Evolutionary conservation across 2,888 invertebrate species (phyloP).

Genomic region (Maniola hyperantus): DNA sequence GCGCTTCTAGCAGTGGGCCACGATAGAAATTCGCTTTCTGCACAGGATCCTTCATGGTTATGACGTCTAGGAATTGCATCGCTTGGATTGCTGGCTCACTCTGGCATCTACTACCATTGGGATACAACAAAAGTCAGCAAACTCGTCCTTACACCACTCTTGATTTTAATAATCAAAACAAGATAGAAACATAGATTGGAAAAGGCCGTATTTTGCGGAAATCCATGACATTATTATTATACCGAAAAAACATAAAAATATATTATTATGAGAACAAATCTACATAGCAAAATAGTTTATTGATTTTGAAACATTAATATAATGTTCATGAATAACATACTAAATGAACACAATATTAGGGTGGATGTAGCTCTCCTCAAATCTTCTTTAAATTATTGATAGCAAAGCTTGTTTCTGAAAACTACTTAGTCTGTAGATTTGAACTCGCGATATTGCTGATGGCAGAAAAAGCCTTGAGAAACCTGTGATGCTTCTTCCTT

Average conservation of each 20-base stretch:
- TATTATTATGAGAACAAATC: conserved; percentile 1
- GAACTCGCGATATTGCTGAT: not conserved
- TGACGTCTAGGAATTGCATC: conserved; percentile 95
- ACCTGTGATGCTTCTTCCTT: conserved; percentile 2
- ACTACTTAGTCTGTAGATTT: not conserved
- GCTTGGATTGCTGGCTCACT: conserved; percentile 96
- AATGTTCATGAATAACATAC: not conserved
- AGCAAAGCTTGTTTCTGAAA: not conserved
- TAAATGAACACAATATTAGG: not conserved
- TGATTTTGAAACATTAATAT: not conserved
- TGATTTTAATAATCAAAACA: not conserved
- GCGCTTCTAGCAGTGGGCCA: conserved; percentile 91
- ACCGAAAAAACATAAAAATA: not conserved
- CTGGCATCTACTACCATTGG: conserved; percentile 52
- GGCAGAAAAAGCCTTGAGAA: not conserved
- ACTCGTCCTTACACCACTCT: not conserved
- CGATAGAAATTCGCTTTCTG: conserved; percentile 96
- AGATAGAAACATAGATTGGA: not conserved
- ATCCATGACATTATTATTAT: conserved; percentile 13
- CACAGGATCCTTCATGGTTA: conserved; percentile 94
- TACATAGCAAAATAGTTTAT: not conserved
- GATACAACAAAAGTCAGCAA: conserved; percentile 14
- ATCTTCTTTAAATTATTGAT: not conserved
- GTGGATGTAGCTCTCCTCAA: too few species aligned
- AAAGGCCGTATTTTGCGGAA: conserved; percentile 4